Evolutionary conservation across 2,888 invertebrate genomes (phyloP), one percentile per base, ranked within the genome.

Genomic region (Euspilapteryx auroguttella): DNA sequence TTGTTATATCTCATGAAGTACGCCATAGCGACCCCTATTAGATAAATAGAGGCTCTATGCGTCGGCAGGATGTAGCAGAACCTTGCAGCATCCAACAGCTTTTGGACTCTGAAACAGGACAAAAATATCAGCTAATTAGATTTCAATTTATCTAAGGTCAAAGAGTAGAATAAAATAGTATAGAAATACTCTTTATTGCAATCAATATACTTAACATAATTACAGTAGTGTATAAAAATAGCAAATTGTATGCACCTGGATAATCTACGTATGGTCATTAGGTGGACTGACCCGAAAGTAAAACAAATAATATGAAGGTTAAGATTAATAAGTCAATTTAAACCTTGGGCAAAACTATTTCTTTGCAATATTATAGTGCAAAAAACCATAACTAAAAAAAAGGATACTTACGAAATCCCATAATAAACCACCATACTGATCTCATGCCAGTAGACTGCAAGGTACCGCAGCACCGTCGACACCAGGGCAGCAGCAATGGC

Each of bases 401-500:
- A 32, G 25, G 17, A 35, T 50, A 77, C 79, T 77, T 37, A 80
- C 80, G 78, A 59, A 28, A 76, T 75, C 24, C 80, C 79, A 31
- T 65, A 77, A 41, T 79, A 78, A 36, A 80, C 69, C 49, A 79
- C 62, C 63, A 77, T 71, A 42, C 75, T 73, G 50, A 80, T 66
- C 29, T 78, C 56, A 37, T 78, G 61, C 55, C 65, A 63, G 33
- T 68, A 55, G 8, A 63, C 58, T 25, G 73, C 69, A 13, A 64
- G 40, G 37, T 71, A 78, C 35, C 80, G 47, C 8, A 79, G 48
- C 1, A 47, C 40, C 0, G 79, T 77, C n/a, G 79, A 79, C 1
- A 49, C 54, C 2, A 54, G 44, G 1, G 66, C 73, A 2, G 68
- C 47, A 2, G 41, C 25, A 4, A 48, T 35, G 10, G 76, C 45